phyloP scores from a whole-genome alignment of 2,797 vertebrate species.

The Oreochromis grahami region DNA sequence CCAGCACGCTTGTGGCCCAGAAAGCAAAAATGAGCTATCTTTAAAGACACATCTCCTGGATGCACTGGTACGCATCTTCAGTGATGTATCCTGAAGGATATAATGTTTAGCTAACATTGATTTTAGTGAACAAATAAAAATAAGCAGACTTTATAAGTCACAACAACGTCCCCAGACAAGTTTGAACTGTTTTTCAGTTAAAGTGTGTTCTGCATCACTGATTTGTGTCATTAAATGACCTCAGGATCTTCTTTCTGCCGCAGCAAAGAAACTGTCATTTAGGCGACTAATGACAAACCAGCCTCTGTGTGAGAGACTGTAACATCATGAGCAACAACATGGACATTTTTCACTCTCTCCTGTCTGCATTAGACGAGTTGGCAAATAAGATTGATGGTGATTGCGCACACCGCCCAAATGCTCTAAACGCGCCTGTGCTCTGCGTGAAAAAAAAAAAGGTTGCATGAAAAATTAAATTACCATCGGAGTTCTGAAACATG shows the following conservation, averaged over 20 bases:
- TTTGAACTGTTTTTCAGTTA: too few species aligned
- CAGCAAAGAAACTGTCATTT: neutral
- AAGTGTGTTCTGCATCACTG: too few species aligned
- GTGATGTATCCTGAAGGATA: too few species aligned
- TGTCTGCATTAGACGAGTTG: neutral
- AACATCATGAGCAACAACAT: neutral
- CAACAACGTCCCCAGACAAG: too few species aligned
- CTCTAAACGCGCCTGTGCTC: neutral
- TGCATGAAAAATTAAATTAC: neutral
- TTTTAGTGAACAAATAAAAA: too few species aligned
- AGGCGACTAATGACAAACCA: neutral
- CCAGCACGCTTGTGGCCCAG: too few species aligned
- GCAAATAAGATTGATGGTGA: neutral
- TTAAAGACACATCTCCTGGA: too few species aligned
- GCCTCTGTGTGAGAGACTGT: neutral
- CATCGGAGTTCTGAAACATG: neutral
- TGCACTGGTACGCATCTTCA: too few species aligned
- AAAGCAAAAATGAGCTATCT: too few species aligned
- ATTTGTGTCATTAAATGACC: too few species aligned
- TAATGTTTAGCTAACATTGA: too few species aligned
- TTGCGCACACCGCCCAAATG: neutral
- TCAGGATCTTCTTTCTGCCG: neutral
- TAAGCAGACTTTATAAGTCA: too few species aligned
- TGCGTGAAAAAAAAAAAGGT: rapidly evolving
- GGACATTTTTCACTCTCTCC: neutral